phyloP scores from a whole-genome alignment of 2,888 invertebrate genomes.

The Meteorus colon region DNA sequence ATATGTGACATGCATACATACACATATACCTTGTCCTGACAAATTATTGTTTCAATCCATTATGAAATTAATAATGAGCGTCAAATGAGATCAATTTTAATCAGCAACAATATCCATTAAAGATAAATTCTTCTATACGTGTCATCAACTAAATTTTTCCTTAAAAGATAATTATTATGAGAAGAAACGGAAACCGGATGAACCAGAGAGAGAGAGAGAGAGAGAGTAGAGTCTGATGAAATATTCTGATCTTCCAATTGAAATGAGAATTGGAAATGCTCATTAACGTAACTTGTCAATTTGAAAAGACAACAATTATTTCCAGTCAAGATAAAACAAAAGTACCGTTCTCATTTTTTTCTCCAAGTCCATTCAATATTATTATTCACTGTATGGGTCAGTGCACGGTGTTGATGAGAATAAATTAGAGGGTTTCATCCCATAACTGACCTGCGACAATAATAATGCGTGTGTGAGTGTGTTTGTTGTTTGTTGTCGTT shows the following conservation, averaged over 20 bases:
- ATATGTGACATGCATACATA: neutral
- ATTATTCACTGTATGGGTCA: neutral
- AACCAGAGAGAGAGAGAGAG: no score
- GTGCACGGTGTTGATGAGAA: conserved; percentile 21
- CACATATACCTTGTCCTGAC: neutral
- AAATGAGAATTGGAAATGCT: no score
- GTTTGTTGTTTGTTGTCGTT: conserved; percentile 13
- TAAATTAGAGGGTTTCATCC: conserved; percentile 27
- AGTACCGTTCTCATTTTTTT: neutral
- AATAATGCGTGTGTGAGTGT: conserved; percentile 4
- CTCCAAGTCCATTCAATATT: neutral
- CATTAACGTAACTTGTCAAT: neutral
- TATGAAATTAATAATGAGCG: neutral
- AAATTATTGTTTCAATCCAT: neutral
- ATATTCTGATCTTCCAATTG: no score
- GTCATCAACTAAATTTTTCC: no score
- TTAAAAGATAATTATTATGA: no score
- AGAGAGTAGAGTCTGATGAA: no score
- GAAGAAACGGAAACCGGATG: no score
- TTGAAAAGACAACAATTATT: no score
- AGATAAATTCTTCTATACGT: no score
- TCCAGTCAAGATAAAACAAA: neutral
- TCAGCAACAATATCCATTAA: no score
- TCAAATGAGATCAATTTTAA: no score
- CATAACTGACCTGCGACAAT: conserved; percentile 24